Conservation (phyloP, 2,888 invertebrate genomes). For the Conops quadrifasciatus region DNA sequence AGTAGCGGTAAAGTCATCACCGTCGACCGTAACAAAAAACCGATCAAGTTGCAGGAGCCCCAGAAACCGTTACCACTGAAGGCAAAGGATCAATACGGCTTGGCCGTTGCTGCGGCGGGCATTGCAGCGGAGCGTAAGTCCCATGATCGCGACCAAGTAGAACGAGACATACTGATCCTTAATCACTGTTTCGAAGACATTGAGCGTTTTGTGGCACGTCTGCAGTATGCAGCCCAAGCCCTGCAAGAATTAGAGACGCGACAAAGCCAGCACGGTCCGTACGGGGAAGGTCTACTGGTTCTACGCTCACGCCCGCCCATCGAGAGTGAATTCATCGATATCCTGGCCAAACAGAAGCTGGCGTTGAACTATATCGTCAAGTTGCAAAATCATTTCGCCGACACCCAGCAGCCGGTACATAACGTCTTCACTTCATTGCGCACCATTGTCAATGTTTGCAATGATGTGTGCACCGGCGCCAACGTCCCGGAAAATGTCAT, state of each 20-base stretch:
- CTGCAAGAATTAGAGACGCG: constrained; percentile 89
- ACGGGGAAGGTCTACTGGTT: constrained; percentile 90
- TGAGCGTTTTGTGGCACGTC: constrained; percentile 95
- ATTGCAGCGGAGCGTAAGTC: constrained; percentile 76
- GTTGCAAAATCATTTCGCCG: constrained; percentile 94
- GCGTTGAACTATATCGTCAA: constrained; percentile 95
- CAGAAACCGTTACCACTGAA: constrained; percentile 47
- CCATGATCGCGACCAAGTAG: constrained; percentile 92
- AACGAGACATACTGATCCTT: constrained; percentile 92
- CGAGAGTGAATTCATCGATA: constrained; percentile 94
- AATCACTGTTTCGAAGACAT: constrained; percentile 99
- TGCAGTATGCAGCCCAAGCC: constrained; percentile 96
- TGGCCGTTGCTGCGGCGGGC: constrained; percentile 62
- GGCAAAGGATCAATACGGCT: constrained; percentile 58
- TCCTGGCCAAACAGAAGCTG: constrained; percentile 97
- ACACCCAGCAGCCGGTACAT: constrained; percentile 95
- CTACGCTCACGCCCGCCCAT: constrained; percentile 95
- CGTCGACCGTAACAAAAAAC: constrained; percentile 63
- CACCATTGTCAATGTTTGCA: constrained; percentile 94
- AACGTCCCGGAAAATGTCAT: constrained; percentile 86
- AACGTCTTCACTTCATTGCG: constrained; percentile 97
- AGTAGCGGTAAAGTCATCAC: constrained; percentile 71
- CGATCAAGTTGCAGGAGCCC: constrained; percentile 50
- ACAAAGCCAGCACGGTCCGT: constrained; percentile 71
- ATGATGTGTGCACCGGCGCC: constrained; percentile 83